Conservation (phyloP, 2,888 invertebrate species). For the Xylota segnis region DNA sequence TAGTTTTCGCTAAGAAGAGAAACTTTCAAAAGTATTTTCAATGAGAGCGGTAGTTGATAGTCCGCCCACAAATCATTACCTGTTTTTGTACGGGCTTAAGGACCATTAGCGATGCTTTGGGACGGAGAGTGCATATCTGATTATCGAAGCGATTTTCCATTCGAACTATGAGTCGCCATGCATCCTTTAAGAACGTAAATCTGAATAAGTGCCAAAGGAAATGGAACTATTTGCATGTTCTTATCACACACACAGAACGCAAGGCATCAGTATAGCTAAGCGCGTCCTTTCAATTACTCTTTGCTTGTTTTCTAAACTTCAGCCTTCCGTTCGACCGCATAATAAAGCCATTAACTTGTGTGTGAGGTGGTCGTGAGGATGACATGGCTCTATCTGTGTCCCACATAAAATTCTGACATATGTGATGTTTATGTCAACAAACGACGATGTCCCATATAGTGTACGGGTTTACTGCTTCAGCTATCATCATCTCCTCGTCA, state of each 20-base stretch:
- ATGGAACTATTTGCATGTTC: neutral
- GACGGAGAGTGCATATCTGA: neutral
- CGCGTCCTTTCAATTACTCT: constrained; percentile 63
- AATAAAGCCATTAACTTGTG: constrained; percentile 68
- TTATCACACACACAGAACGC: neutral
- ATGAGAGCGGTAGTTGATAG: constrained; percentile 5
- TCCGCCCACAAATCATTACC: constrained; percentile 8
- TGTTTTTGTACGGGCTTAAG: constrained; percentile 21
- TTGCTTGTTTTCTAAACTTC: constrained; percentile 58
- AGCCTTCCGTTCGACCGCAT: constrained; percentile 52
- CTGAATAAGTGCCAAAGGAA: neutral
- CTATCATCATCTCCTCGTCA: constrained; percentile 49
- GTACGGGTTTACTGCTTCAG: constrained; percentile 53
- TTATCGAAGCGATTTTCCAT: constrained; percentile 9
- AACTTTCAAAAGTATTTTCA: constrained; percentile 26
- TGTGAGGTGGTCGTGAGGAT: constrained; percentile 23
- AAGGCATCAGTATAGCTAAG: constrained; percentile 26
- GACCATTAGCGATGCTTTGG: constrained; percentile 30
- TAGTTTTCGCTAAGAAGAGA: neutral
- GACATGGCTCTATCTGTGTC: constrained; percentile 33
- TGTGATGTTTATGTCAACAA: constrained; percentile 43
- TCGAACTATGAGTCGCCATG: neutral
- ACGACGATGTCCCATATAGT: constrained; percentile 28
- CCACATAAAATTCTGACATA: constrained; percentile 52
- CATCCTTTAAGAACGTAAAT: neutral